Percentiles rank a stretch among this genome's conserved stretches.
Evolutionary conservation across 2,113 vertebrate genomes (phyloP).

Genomic region (Scatophagus argus): DNA sequence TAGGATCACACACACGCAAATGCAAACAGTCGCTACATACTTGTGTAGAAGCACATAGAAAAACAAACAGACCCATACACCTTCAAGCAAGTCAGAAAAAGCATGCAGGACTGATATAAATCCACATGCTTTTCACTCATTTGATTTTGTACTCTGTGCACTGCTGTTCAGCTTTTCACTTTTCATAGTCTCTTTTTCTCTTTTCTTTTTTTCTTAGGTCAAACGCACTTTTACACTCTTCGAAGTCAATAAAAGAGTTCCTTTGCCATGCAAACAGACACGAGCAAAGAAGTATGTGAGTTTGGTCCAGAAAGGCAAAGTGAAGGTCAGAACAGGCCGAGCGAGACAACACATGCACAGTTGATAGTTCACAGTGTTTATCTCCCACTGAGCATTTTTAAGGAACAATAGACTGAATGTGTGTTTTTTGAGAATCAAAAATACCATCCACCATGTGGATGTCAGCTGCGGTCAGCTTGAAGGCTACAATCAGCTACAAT

Average conservation of each 20-base stretch:
- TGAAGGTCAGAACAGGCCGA: not conserved
- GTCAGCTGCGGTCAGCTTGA: no score
- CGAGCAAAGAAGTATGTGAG: not conserved
- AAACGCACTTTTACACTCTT: not conserved
- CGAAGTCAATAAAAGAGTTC: not conserved
- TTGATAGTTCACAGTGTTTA: not conserved
- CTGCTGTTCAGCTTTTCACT: not conserved
- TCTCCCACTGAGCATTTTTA: no score
- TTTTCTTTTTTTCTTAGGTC: no score
- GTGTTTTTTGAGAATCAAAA: not conserved
- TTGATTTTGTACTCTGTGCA: not conserved
- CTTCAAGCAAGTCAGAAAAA: constrained; percentile 19
- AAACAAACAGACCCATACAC: not conserved
- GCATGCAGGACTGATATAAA: constrained; percentile 32
- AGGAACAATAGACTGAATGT: not conserved
- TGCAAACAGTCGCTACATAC: constrained; percentile 5
- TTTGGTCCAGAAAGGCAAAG: not conserved
- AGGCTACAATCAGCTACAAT: no score
- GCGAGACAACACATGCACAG: constrained; percentile 4
- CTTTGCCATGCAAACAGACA: constrained; percentile 18
- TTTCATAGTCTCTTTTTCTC: not conserved
- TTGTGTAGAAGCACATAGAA: not conserved
- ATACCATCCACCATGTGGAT: not conserved
- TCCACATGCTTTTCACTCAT: constrained; percentile 36
- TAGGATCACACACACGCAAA: constrained; percentile 48